Base-by-base conservation (phyloP, 2,888 invertebrate genomes). In the Drosophila niveifrons region DNA sequence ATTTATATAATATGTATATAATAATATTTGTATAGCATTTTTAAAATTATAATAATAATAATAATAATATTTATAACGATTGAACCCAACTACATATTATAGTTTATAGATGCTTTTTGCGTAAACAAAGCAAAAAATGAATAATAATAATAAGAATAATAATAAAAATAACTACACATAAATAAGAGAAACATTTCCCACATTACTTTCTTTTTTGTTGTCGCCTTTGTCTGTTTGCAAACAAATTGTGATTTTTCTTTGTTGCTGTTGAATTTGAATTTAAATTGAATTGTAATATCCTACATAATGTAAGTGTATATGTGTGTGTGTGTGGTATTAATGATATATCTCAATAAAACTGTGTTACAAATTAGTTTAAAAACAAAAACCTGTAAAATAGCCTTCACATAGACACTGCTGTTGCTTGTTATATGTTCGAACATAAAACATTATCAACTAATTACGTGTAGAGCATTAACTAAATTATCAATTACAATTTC, bases 351-450 rank as follows among this genome's bases (percentile, higher is more conserved):
- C 41, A 15, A 52, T 63, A 52, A 53, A 72, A 61, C 47, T 43
- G 36, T 59, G 44, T 75, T 86, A 78, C 66, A 74, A 78, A 81
- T 79, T 77, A 80, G 72, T 78, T 80, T 79, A 84, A 89, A 78
- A 89, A 78, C 76, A 75, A 89, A 90, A 90, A 89, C 88, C 90
- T 90, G 88, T 85, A 88, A 90, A 90, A 90, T 89, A 89, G 86
- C 86, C 83, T 88, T 86, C 78, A 85, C 83, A 84, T 80, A 76
- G 71, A 83, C 85, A 73, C 66, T 76, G 66, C 66, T 76, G 10
- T 52, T 53, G 23, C 17, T 71, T 70, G 18, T 61, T 69, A 43
- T 70, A 58, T 36, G 36, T 36, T 36, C 73, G 8, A 62, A 66
- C 23, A 23, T 23, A 23, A 23, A 64, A 51, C 17, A 29, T 31